A percentile compares a stretch with the other conserved stretches of the same genome.
phyloP scores from a whole-genome alignment of 1,140 invertebrate species.

The Apis cerana region DNA sequence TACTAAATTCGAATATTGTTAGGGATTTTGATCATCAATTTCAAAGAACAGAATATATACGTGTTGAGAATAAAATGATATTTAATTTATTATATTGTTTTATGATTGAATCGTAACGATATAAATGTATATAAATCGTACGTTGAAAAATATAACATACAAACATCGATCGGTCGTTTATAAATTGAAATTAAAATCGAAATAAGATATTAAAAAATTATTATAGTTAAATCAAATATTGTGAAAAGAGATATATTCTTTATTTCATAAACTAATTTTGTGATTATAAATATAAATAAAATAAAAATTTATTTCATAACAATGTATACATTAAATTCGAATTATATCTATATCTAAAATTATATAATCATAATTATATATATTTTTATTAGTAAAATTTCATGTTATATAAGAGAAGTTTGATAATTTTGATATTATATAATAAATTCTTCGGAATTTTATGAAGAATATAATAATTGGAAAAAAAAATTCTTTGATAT shows the following conservation, averaged over 20 bases:
- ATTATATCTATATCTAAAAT: background rate
- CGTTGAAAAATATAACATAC: background rate
- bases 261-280: background rate
- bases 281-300: background rate
- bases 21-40: background rate
- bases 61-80: background rate
- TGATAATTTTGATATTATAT: background rate
- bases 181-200: background rate
- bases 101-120: constrained; percentile 39
- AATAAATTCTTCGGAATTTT: background rate
- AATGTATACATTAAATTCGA: background rate
- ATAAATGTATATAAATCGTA: constrained; percentile 28
- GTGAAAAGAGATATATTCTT: too few species aligned
- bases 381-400: background rate
- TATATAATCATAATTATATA: background rate
- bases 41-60: constrained; percentile 25
- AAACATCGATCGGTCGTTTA: constrained; percentile 29
- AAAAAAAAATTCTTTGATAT: background rate
- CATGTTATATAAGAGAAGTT: background rate
- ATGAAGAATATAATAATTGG: background rate
- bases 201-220: too few species aligned
- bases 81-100: constrained; percentile 37
- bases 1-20: constrained; percentile 39
- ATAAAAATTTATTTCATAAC: background rate
- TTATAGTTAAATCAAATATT: too few species aligned